phyloP scores from a whole-genome alignment of 2,888 invertebrate genomes.

The Lasiommata megera region DNA sequence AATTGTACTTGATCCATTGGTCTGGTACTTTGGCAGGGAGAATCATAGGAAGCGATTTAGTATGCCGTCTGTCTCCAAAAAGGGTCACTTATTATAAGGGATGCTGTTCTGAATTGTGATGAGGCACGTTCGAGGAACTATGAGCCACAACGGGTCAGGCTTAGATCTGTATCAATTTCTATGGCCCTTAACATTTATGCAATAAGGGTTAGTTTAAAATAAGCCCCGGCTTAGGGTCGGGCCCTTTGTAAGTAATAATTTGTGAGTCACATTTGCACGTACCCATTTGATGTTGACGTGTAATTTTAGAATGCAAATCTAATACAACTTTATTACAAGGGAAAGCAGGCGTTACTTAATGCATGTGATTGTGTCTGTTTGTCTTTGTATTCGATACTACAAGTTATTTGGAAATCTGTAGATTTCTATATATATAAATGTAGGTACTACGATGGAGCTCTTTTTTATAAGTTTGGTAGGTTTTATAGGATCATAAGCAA shows the following conservation, averaged over 20 bases:
- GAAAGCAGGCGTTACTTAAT: too few relatives aligned
- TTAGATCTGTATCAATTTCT: constrained; percentile 17
- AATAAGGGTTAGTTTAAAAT: constrained; percentile 18
- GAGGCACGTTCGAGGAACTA: constrained; percentile 26
- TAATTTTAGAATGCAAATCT: constrained; percentile 24
- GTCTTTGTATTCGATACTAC: too few relatives aligned
- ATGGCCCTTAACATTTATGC: constrained; percentile 3
- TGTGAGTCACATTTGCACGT: constrained; percentile 23
- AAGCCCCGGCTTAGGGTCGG: constrained; percentile 16
- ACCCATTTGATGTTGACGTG: constrained; percentile 15
- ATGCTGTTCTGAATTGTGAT: constrained; percentile 24
- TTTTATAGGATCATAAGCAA: too few relatives aligned
- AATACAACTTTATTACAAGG: constrained; percentile 2
- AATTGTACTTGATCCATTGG: neutral
- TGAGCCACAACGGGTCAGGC: constrained; percentile 15
- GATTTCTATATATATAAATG: too few relatives aligned
- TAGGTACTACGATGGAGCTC: too few relatives aligned
- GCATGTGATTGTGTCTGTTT: too few relatives aligned
- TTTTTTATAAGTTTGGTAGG: too few relatives aligned
- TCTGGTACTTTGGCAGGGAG: neutral
- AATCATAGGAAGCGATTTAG: neutral
- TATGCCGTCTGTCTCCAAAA: neutral
- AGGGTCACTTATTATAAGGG: constrained; percentile 11
- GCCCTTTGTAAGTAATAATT: constrained; percentile 30
- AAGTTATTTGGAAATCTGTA: too few relatives aligned